Evolutionary conservation across 2,888 invertebrate genomes (phyloP), one percentile per base, ranked within the genome.

Genomic region (Megaustenia siamemsis): DNA sequence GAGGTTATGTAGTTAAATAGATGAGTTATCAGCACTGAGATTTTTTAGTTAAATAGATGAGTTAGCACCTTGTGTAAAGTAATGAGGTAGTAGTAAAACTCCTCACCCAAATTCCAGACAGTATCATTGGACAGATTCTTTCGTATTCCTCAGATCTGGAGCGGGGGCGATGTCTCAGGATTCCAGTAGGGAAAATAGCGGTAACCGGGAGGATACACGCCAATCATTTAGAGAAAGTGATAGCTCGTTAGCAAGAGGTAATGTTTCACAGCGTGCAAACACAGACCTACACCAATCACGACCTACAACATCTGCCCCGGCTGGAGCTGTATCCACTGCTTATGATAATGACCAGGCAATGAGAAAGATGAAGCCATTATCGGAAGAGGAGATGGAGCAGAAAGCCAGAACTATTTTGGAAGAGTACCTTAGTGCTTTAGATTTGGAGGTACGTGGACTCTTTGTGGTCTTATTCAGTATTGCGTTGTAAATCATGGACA

Each of bases 351-450:
- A 83, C 4, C 83, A 84, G 24, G 69, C 85, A 4, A 45, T 78
- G 45, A 78, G 71, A 69, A 83, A 83, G 32, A 3, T 43, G 24
- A 86, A 87, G 63, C 89, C 90, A 56, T 69, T 91, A 45, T 83
- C 89, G 15, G 89, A 88, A 24, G 94, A 93, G 8, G 94, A 95
- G 83, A 91, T 95, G 53, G 92, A 91, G 69, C 94, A 94, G 86
- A 93, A 93, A 76, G 91, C 94, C 0, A 93, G 94, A 63, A 92
- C 94, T 40, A 94, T 95, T 69, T 87, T 95, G 71, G 95, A 95
- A 86, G 95, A 95, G 89, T 95, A 94, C 88, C 88, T 95, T n/a
- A 93, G 93, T 83, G 93, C 94, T 87, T 92, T 93, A 66, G 94
- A 95, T 88, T 86, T 94, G 63, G 94, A 94, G 86, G 95, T 95